A percentile compares a stretch with the other conserved stretches of the same genome.
Conservation (phyloP, 2,888 invertebrate genomes). For the Timema podura region DNA sequence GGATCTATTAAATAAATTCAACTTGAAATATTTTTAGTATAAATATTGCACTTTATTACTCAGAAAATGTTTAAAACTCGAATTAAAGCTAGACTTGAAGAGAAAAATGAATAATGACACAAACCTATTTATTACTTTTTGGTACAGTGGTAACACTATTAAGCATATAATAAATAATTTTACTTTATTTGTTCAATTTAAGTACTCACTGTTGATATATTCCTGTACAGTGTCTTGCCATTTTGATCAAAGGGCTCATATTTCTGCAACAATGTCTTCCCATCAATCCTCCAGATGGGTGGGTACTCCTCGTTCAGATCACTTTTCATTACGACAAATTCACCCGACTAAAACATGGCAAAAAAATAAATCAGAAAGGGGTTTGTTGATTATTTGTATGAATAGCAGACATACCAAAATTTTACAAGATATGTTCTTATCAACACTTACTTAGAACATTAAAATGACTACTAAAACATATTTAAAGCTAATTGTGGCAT, state of each 20-base stretch:
- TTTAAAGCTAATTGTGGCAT: too few relatives aligned
- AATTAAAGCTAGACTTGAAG: too few relatives aligned
- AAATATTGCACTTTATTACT: too few relatives aligned
- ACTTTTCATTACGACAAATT: conserved; percentile 81
- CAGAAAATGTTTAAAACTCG: too few relatives aligned
- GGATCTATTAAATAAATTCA: too few relatives aligned
- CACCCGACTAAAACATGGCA: conserved; percentile 61
- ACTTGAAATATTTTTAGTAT: too few relatives aligned
- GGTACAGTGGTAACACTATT: not conserved
- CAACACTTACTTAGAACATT: too few relatives aligned
- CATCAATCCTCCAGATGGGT: conserved; percentile 87
- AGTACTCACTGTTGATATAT: conserved; percentile 75
- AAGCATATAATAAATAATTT: not conserved
- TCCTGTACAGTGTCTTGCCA: conserved; percentile 76
- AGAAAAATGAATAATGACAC: conserved; percentile 1
- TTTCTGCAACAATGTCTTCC: conserved; percentile 48
- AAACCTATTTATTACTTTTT: not conserved
- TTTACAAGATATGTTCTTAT: too few relatives aligned
- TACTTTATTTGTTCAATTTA: conserved; percentile 1
- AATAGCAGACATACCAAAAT: too few relatives aligned
- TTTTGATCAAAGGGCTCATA: conserved; percentile 57
- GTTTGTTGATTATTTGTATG: too few relatives aligned
- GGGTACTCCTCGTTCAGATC: conserved; percentile 80
- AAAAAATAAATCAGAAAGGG: too few relatives aligned
- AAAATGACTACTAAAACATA: too few relatives aligned